phyloP scores from a whole-genome alignment of 2,888 invertebrate genomes.

The Microctonus hyperodae region DNA sequence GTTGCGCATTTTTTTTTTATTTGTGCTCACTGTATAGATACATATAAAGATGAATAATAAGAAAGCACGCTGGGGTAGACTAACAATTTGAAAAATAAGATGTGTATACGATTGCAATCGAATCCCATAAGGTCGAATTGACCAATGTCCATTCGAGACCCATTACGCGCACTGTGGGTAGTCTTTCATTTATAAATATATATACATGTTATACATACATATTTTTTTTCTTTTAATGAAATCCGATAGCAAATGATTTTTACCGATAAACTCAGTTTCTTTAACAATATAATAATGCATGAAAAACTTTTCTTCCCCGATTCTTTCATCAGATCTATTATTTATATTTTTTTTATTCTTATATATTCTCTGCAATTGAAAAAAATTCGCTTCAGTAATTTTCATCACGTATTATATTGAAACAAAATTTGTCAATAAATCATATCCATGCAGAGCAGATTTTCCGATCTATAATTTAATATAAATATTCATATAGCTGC shows the following conservation, averaged over 20 bases:
- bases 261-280: conserved; percentile 10
- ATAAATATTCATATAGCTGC: no score
- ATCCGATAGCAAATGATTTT: conserved; percentile 25
- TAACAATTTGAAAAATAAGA: conserved; percentile 34
- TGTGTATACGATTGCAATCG: conserved; percentile 42
- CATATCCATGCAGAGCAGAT: no score
- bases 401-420: no score
- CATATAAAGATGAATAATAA: conserved; percentile 27
- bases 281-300: neutral
- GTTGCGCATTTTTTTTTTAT: conserved; percentile 32
- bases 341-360: neutral
- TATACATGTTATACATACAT: no score
- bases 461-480: no score
- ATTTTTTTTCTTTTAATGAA: conserved; percentile 16
- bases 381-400: no score
- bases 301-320: neutral
- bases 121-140: conserved; percentile 32
- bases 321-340: neutral
- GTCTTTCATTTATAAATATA: conserved; percentile 19
- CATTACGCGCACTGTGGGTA: conserved; percentile 34
- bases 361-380: no score
- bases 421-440: no score
- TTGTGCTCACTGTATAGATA: neutral
- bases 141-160: conserved; percentile 39
- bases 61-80: conserved; percentile 24